phyloP scores from a whole-genome alignment of 64 coral and sea anemone genomes.

The Trachythela sp. region DNA sequence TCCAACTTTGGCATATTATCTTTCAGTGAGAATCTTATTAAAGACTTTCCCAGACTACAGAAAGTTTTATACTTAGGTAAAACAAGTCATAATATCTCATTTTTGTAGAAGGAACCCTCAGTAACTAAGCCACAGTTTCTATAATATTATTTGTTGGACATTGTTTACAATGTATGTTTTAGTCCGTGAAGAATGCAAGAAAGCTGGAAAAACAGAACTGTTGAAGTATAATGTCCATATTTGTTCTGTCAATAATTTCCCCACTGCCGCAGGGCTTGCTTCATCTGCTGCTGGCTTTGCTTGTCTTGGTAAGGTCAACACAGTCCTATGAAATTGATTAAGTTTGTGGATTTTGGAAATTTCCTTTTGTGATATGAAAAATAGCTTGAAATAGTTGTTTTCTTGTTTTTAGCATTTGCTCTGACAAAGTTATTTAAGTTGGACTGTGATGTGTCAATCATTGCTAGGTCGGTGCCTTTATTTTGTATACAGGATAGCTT shows the following conservation, averaged over 20 bases:
- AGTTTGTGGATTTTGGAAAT: not conserved
- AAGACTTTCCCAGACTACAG: not conserved
- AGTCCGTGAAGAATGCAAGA: conserved; percentile 22
- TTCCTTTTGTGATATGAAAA: too few relatives aligned
- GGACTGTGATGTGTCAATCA: conserved; percentile 62
- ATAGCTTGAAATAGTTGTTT: not conserved
- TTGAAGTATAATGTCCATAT: conserved; percentile 55
- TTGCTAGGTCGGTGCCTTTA: conserved; percentile 60
- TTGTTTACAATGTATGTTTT: conserved; percentile 57
- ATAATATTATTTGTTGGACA: not conserved
- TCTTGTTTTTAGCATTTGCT: conserved; percentile 63
- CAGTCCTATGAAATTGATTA: too few relatives aligned
- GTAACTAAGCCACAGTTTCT: too few relatives aligned
- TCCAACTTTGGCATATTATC: not conserved
- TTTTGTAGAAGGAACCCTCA: too few relatives aligned
- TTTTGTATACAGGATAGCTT: too few relatives aligned
- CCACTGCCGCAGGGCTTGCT: conserved; percentile 88
- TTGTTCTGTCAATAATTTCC: conserved; percentile 91
- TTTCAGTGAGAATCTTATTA: not conserved
- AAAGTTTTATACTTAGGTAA: not conserved
- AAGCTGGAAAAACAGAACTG: conserved; percentile 39
- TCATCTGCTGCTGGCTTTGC: conserved; percentile 92
- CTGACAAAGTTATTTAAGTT: conserved; percentile 69
- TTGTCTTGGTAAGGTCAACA: conserved; percentile 64
- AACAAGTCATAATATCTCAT: not conserved